These are phyloP conservation scores for Drosophila borealis DNA, from an alignment of 2,888 invertebrate genomes.

Conservation along the genomic window DNA sequence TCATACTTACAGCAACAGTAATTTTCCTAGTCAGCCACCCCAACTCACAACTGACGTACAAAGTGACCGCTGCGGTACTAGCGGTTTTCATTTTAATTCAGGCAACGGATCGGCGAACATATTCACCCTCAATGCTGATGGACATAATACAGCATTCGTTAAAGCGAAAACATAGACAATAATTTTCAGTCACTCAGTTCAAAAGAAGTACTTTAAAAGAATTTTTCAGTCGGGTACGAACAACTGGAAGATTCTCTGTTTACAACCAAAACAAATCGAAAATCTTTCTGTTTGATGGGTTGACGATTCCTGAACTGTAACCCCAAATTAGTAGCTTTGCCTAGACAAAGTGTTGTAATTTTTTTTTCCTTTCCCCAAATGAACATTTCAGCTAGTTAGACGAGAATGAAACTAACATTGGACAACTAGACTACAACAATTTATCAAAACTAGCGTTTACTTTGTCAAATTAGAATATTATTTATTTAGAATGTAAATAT, in stretches of 20 bases:
- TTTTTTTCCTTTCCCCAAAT: constrained; percentile 7
- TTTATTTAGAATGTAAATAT: constrained; percentile 81
- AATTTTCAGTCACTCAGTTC: not conserved
- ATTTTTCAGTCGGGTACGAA: not conserved
- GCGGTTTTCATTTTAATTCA: constrained; percentile 55
- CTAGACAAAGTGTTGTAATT: constrained; percentile 15
- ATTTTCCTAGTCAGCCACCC: constrained; percentile 29
- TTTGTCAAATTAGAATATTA: constrained; percentile 82
- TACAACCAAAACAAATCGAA: too few species aligned
- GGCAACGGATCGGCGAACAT: constrained; percentile 25
- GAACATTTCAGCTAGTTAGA: constrained; percentile 32
- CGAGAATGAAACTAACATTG: constrained; percentile 53
- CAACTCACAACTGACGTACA: constrained; percentile 20
- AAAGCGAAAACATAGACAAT: constrained; percentile 23
- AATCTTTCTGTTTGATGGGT: too few species aligned
- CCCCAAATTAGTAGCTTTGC: too few species aligned
- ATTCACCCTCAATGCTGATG: constrained; percentile 16
- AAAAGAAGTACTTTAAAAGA: constrained; percentile 24
- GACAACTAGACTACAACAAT: constrained; percentile 42
- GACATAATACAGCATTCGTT: constrained; percentile 30
- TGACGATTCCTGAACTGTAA: too few species aligned
- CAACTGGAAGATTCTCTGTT: too few species aligned
- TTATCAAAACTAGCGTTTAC: constrained; percentile 75
- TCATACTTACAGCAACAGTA: constrained; percentile 20
- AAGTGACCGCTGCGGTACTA: constrained; percentile 58